Conservation (phyloP, 2,113 vertebrate genomes). For the Boulengeromyrus knoepffleri region DNA sequence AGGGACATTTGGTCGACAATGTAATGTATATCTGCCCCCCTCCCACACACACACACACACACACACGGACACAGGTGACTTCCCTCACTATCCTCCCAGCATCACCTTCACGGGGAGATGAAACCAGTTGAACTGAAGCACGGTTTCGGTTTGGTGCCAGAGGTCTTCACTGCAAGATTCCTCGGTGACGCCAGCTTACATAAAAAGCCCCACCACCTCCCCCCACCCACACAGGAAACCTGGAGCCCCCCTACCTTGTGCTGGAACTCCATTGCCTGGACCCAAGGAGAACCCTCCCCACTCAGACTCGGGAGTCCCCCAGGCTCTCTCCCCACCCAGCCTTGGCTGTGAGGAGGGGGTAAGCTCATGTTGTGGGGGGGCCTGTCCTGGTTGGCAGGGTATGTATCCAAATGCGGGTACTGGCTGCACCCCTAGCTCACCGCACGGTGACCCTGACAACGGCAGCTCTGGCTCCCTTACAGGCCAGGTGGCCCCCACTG, state of each 20-base stretch:
- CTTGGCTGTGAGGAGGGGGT: background rate
- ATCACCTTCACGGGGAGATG: background rate
- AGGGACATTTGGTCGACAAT: background rate
- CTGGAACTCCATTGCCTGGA: constrained; percentile 26
- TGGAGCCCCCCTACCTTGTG: constrained; percentile 58
- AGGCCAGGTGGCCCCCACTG: constrained; percentile 65
- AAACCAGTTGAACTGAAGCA: background rate
- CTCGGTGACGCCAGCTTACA: background rate
- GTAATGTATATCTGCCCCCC: background rate
- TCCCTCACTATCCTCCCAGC: background rate
- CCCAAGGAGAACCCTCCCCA: constrained; percentile 34
- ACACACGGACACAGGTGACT: background rate
- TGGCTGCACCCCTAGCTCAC: constrained; percentile 32
- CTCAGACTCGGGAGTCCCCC: constrained; percentile 38
- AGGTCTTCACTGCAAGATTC: background rate
- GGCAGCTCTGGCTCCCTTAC: constrained; percentile 39
- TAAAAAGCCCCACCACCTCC: background rate
- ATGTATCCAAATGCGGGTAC: constrained; percentile 54
- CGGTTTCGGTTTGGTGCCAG: background rate
- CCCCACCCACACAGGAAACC: background rate
- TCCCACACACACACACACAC: too few species aligned
- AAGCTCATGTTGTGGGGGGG: constrained; percentile 40
- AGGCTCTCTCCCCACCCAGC: constrained; percentile 40
- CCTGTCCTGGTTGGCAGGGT: constrained; percentile 15
- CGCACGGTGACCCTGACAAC: constrained; percentile 39